Conservation (phyloP, 2,888 invertebrate species). For the Drosophila stalkeri region DNA sequence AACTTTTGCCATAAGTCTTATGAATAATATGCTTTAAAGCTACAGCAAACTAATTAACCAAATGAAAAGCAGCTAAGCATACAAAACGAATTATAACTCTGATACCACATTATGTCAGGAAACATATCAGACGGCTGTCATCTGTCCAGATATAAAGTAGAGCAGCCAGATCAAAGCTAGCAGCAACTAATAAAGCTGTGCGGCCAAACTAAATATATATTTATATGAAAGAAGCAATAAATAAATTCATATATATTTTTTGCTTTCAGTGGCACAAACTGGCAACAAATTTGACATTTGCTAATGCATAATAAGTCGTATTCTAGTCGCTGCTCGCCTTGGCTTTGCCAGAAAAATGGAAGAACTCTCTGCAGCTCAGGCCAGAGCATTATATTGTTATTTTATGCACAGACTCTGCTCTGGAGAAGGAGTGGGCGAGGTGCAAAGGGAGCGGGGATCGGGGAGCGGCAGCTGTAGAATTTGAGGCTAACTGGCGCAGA, state of each 20-base stretch:
- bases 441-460: neutral
- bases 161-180: conserved; percentile 39
- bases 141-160: conserved; percentile 26
- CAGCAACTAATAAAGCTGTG: conserved; percentile 23
- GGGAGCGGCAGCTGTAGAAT: neutral
- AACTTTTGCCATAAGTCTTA: conserved; percentile 32
- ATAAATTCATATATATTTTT: neutral
- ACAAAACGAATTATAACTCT: conserved; percentile 60
- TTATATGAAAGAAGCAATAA: neutral
- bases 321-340: conserved; percentile 39
- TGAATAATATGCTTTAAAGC: conserved; percentile 56
- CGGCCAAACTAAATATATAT: conserved; percentile 5
- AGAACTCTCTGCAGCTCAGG: conserved; percentile 46
- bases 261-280: conserved; percentile 22
- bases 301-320: conserved; percentile 68
- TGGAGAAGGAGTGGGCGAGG: neutral
- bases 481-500: conserved; percentile 25
- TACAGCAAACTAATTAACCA: conserved; percentile 69
- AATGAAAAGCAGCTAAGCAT: conserved; percentile 46
- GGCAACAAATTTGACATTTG: conserved; percentile 63
- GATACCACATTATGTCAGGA: conserved; percentile 23
- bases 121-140: conserved; percentile 57
- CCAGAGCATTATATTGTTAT: conserved; percentile 77
- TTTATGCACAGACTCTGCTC: conserved; percentile 72
- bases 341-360: conserved; percentile 26